Evolutionary conservation across 2,797 vertebrate species (phyloP).

Genomic region (Eulemur rubriventer): DNA sequence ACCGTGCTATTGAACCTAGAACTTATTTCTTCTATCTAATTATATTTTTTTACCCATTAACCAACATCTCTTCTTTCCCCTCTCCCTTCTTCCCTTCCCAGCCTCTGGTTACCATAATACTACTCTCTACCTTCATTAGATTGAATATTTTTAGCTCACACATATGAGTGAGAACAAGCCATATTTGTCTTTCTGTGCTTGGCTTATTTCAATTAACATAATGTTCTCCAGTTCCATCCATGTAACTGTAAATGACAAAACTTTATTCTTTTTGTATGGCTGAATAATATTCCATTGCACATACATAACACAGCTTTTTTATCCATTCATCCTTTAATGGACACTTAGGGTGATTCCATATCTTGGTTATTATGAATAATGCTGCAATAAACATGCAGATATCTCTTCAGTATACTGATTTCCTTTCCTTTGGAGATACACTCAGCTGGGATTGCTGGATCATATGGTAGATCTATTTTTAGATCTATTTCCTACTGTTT

Average conservation of each 20-base stretch:
- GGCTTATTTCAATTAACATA: neutral
- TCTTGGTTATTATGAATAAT: neutral
- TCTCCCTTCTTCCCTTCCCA: neutral
- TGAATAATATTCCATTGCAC: neutral
- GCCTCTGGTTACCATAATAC: neutral
- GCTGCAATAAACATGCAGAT: neutral
- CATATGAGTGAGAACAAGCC: neutral
- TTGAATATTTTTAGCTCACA: neutral
- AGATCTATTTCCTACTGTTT: neutral
- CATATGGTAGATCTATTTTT: neutral
- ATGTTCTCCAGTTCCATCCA: neutral
- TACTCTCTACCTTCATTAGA: neutral
- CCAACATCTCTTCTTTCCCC: neutral
- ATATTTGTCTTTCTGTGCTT: neutral
- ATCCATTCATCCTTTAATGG: neutral
- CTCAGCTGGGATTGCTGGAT: neutral
- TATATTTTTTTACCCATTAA: neutral
- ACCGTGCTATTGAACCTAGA: neutral
- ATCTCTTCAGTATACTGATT: neutral
- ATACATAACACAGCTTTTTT: neutral
- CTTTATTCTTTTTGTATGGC: neutral
- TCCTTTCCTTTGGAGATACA: neutral
- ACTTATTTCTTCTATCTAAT: neutral
- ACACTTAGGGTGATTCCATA: neutral
- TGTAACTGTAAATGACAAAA: neutral